A percentile compares a stretch with the other conserved stretches of the same genome.
Evolutionary conservation across 1,140 invertebrate species (phyloP).

Genomic region (Branchinecta lindahli): DNA sequence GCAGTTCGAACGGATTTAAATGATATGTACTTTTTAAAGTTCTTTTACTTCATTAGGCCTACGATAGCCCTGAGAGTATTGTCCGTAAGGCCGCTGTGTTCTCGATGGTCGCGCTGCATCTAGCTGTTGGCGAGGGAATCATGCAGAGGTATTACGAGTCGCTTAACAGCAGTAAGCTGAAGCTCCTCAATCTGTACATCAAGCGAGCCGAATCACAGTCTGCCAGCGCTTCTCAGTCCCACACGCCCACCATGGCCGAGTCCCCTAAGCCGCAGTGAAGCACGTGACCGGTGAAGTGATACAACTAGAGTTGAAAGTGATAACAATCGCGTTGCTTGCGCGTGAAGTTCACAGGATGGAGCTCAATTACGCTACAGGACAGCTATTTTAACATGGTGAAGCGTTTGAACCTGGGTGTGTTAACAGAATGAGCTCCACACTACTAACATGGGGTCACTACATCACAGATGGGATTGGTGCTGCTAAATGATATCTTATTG

Average conservation of each 20-base stretch:
- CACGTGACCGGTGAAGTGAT: too few relatives aligned
- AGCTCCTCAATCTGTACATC: conserved; percentile 55
- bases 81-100: conserved; percentile 87
- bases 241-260: neutral
- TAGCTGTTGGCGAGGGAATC: conserved; percentile 62
- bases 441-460: too few relatives aligned
- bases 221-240: neutral
- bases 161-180: conserved; percentile 68
- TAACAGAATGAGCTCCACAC: too few relatives aligned
- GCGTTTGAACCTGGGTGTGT: too few relatives aligned
- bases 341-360: too few relatives aligned
- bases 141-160: conserved; percentile 58
- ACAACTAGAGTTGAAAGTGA: too few relatives aligned
- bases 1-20: too few relatives aligned
- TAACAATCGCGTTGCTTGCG: too few relatives aligned
- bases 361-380: too few relatives aligned
- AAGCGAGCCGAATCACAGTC: conserved; percentile 37
- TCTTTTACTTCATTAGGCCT: conserved; percentile 42
- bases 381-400: too few relatives aligned
- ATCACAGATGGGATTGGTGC: too few relatives aligned
- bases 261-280: neutral
- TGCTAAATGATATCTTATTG: too few relatives aligned
- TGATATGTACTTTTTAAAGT: neutral
- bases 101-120: conserved; percentile 82
- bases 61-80: conserved; percentile 68